Base-by-base conservation (phyloP, 2,888 invertebrate species). In the Adela reaumurella region DNA sequence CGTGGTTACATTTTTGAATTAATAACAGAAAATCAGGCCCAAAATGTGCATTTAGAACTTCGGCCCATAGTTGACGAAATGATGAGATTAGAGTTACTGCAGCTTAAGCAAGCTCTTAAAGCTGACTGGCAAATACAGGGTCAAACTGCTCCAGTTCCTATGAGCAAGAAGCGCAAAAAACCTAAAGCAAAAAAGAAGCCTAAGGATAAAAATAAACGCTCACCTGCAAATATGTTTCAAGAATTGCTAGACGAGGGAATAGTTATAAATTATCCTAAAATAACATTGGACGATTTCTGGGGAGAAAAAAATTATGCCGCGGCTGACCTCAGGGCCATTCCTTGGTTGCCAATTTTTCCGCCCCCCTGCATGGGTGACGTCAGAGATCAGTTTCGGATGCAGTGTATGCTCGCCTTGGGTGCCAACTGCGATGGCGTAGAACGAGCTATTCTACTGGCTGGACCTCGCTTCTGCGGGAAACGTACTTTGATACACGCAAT, bases 391-490 rank as follows among this genome's bases (percentile, higher is more conserved):
- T 66, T 88, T 0, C 74, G 82, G 58, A 67, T 84, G 46, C 82
- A 83, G 54, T 86, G 86, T 57, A 63, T 88, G 41, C 65, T 87
- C 35, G 82, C 86, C 16, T 64, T 86, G 18, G 79, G 80, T 46
- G 76, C 76, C 35, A 58, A 63, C 14, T 70, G 70, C 50, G 61
- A 69, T 47, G 65, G 70, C 47, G 71, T 70, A 47, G 67, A 71
- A 8, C 77, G 80, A 63, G 83, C 88, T 0, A 83, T 90, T 18
- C 64, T 90, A 47, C 72, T 93, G 18, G 84, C 84, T 20, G 92
- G 92, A 0, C 86, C 90, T 1, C 74, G 82, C 46, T 81, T 83
- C 20, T 77, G 82, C 29, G 92, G 92, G 0, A 92, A 92, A 66
- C 83, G 81, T 58, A 79, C 87, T 52, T 66, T 93, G 48, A 83